Evolutionary conservation across 2,797 vertebrate species (phyloP).

Genomic region (Eupleurogrammus muticus): DNA sequence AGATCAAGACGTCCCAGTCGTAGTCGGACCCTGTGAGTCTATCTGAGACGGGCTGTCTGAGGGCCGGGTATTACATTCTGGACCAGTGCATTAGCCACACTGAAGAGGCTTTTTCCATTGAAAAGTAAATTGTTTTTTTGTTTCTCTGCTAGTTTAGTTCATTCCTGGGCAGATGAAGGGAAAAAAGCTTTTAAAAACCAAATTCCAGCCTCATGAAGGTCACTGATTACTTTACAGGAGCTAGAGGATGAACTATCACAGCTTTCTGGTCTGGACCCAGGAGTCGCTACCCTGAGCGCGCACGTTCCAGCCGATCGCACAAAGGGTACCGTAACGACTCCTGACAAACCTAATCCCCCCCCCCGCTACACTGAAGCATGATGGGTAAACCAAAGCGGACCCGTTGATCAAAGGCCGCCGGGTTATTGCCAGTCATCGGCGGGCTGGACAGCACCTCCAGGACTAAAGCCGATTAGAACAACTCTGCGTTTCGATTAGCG

Average conservation of each 20-base stretch:
- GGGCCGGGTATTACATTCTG: conserved; percentile 16
- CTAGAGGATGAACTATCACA: conserved; percentile 19
- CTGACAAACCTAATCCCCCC: conserved; percentile 80
- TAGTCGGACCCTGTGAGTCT: conserved; percentile 24
- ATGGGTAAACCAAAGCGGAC: conserved; percentile 72
- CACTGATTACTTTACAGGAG: conserved; percentile 30
- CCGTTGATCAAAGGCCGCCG: conserved; percentile 72
- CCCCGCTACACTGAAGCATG: conserved; percentile 66
- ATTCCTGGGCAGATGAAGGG: no score
- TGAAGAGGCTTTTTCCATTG: conserved; percentile 33
- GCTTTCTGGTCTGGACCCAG: conserved; percentile 18
- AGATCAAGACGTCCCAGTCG: conserved; percentile 24
- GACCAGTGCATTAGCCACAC: conserved; percentile 7
- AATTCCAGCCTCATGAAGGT: conserved; percentile 12
- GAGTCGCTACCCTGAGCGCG: conserved; percentile 24
- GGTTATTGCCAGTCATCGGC: conserved; percentile 48
- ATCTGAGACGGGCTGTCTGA: conserved; percentile 21
- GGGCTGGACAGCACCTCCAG: conserved; percentile 41
- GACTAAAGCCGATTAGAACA: conserved; percentile 44
- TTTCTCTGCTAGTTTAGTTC: conserved; percentile 7
- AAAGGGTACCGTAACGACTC: conserved; percentile 67
- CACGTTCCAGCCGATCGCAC: conserved; percentile 59
- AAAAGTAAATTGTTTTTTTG: conserved; percentile 4
- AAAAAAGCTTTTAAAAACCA: no score
- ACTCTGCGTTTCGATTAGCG: conserved; percentile 31